These are phyloP conservation scores for Drosophila micromelanica DNA, from an alignment of 1,140 invertebrate genomes.

Conservation along the genomic window DNA sequence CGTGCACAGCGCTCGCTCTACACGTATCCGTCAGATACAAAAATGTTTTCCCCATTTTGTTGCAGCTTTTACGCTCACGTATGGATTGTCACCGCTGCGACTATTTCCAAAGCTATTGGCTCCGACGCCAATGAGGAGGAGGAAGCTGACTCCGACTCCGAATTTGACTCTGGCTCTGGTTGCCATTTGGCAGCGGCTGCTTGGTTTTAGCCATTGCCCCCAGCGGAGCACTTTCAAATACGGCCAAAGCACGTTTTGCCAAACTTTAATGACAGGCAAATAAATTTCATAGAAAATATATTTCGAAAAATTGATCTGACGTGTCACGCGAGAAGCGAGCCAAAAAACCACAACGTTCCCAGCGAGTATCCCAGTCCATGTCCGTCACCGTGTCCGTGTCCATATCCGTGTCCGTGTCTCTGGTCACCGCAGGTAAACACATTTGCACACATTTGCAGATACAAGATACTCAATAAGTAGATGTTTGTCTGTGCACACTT, in stretches of 20 bases:
- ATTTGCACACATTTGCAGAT: constrained; percentile 4
- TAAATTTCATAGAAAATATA: constrained; percentile 80
- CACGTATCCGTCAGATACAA: constrained; percentile 52
- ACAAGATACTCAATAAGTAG: constrained; percentile 15
- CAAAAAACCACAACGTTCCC: constrained; percentile 6
- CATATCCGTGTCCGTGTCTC: background rate
- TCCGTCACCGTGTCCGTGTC: too few species aligned
- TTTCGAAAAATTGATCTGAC: constrained; percentile 81
- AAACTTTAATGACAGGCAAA: constrained; percentile 82
- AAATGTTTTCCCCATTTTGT: constrained; percentile 35
- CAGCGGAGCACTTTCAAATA: constrained; percentile 72
- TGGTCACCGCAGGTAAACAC: constrained; percentile 3
- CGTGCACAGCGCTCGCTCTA: constrained; percentile 43
- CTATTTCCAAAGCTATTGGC: constrained; percentile 18
- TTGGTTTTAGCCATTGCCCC: constrained; percentile 59
- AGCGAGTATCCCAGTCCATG: background rate
- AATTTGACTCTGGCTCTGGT: background rate
- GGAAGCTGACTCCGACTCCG: background rate
- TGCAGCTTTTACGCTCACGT: constrained; percentile 29
- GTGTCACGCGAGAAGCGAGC: constrained; percentile 63
- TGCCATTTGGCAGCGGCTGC: constrained; percentile 3
- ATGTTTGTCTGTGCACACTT: constrained; percentile 15
- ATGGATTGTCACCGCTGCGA: constrained; percentile 50
- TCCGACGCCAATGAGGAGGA: too few species aligned
- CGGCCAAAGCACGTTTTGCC: constrained; percentile 76